Evolutionary conservation across 1,140 invertebrate genomes (phyloP).

Genomic region (Atta colombica): DNA sequence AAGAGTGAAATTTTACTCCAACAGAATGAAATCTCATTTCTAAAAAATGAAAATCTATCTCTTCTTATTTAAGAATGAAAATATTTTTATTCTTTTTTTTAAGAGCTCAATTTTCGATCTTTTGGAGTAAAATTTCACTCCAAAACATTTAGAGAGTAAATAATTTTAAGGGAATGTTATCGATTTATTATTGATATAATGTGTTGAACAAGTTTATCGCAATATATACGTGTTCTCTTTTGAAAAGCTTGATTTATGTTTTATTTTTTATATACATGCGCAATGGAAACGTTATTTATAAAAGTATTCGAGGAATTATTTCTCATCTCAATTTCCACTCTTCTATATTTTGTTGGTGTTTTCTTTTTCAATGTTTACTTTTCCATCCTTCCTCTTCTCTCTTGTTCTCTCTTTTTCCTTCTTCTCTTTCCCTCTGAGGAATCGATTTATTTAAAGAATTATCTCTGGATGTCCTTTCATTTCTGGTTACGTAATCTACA

Average conservation of each 20-base stretch:
- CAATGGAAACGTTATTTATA: not conserved
- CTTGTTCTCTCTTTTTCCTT: not conserved
- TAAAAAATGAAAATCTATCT: no score
- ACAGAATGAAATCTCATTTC: no score
- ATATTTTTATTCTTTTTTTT: no score
- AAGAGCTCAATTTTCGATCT: no score
- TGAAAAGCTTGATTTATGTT: not conserved
- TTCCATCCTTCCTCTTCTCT: not conserved
- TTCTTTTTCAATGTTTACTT: not conserved
- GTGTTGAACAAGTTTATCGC: not conserved
- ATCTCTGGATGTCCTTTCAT: not conserved
- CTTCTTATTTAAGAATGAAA: no score
- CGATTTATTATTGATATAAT: no score
- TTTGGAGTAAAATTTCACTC: no score
- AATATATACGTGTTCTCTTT: not conserved
- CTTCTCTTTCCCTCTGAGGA: not conserved
- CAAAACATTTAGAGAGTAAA: no score
- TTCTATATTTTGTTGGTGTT: not conserved
- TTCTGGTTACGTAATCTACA: not conserved
- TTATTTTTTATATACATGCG: not conserved
- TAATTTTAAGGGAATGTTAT: not conserved
- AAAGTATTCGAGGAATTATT: not conserved
- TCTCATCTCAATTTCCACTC: not conserved
- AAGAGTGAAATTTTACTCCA: no score
- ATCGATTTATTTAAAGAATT: conserved; percentile 22